These are phyloP conservation scores for Pinna nobilis DNA, from an alignment of 1,140 invertebrate genomes.

Conservation along the genomic window DNA sequence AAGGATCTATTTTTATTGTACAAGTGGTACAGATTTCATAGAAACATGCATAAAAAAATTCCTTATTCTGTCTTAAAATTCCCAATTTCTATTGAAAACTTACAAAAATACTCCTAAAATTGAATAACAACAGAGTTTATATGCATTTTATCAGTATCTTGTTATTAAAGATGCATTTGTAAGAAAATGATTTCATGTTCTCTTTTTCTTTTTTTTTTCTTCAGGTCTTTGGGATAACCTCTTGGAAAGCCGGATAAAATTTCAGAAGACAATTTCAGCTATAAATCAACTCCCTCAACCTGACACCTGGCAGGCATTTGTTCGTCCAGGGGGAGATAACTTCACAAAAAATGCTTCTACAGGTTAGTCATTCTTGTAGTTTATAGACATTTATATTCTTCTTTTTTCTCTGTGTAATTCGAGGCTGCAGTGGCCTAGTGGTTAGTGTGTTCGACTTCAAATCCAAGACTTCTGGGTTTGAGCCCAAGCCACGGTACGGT, in stretches of 20 bases:
- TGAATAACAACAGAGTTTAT: too few species aligned
- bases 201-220: constrained; percentile 26
- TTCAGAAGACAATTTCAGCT: constrained; percentile 85
- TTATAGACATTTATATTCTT: background rate
- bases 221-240: constrained; percentile 86
- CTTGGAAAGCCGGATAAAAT: constrained; percentile 87
- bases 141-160: too few species aligned
- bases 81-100: too few species aligned
- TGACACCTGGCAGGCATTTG: constrained; percentile 77
- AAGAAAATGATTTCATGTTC: background rate
- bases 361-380: background rate
- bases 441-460: too few species aligned
- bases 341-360: constrained; percentile 77
- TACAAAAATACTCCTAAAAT: too few species aligned
- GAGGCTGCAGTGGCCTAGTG: too few species aligned
- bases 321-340: constrained; percentile 71
- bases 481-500: too few species aligned
- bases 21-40: background rate
- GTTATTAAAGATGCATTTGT: too few species aligned
- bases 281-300: constrained; percentile 86
- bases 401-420: background rate
- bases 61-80: too few species aligned
- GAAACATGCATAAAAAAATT: too few species aligned
- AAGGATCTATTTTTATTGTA: background rate
- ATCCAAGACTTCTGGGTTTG: too few species aligned